A percentile compares a stretch with the other conserved stretches of the same genome.
Conservation (phyloP, 2,797 vertebrate species). For the Spea hammondii region DNA sequence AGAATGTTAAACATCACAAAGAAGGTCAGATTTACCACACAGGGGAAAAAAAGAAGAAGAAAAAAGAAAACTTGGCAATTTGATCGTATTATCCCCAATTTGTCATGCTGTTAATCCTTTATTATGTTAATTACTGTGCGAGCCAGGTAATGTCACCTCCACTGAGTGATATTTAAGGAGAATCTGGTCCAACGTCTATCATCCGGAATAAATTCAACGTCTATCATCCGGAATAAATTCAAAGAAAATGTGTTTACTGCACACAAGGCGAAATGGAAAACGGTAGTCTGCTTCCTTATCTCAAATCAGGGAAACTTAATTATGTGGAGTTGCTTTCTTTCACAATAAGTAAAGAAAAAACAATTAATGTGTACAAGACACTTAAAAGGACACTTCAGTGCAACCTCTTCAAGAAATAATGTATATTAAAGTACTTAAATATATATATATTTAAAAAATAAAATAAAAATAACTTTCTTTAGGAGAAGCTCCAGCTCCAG, state of each 20-base stretch:
- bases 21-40: not conserved
- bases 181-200: constrained; percentile 51
- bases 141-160: constrained; percentile 34
- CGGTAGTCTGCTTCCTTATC: not conserved
- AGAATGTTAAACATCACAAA: not conserved
- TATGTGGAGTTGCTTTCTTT: too few species aligned
- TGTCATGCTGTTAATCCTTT: constrained; percentile 55
- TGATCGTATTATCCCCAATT: constrained; percentile 56
- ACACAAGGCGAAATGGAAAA: not conserved
- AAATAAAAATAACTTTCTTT: too few species aligned
- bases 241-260: constrained; percentile 10
- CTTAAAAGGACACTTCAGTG: too few species aligned
- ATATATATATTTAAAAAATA: too few species aligned
- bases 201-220: constrained; percentile 41
- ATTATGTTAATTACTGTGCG: constrained; percentile 42
- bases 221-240: constrained; percentile 44
- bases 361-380: too few species aligned
- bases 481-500: too few species aligned
- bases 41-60: not conserved
- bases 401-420: too few species aligned
- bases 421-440: too few species aligned
- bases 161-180: constrained; percentile 37
- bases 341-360: too few species aligned
- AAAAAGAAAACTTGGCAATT: constrained; percentile 50
- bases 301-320: not conserved